phyloP scores from a whole-genome alignment of 2,113 vertebrate species.

The Merops nubicus region DNA sequence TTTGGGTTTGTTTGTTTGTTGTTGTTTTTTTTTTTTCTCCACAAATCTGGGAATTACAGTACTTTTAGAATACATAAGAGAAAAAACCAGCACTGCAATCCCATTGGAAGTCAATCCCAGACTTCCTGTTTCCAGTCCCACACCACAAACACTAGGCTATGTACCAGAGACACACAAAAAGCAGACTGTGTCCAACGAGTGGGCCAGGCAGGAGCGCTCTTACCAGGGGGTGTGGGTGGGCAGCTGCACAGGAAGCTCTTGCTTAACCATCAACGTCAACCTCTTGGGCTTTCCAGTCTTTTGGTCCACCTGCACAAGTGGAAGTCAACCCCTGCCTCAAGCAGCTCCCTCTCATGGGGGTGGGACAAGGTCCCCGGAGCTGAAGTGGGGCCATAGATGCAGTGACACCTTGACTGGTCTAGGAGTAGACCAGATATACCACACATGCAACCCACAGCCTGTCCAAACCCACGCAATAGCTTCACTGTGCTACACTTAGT shows the following conservation, averaged over 20 bases:
- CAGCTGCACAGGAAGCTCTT: not conserved
- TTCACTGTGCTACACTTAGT: not conserved
- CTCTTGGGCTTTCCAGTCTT: not conserved
- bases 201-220: not conserved
- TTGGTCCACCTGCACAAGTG: not conserved
- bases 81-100: not conserved
- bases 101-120: not conserved
- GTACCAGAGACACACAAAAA: not conserved
- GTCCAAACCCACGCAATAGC: not conserved
- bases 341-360: not conserved
- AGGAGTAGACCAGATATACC: not conserved
- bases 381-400: not conserved
- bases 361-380: not conserved
- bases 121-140: not conserved
- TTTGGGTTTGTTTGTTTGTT: too few species aligned
- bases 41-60: not conserved
- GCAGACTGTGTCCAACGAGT: rapidly evolving
- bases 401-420: not conserved
- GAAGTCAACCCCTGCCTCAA: not conserved
- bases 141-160: not conserved
- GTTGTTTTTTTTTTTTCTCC: not conserved
- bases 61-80: not conserved
- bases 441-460: not conserved
- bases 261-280: not conserved
- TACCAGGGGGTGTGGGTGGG: not conserved